Percentiles rank a stretch among this genome's conserved stretches.
These are phyloP conservation scores for Polydrusus pterygomalis DNA, from an alignment of 2,888 invertebrate species.

Conservation along the genomic window DNA sequence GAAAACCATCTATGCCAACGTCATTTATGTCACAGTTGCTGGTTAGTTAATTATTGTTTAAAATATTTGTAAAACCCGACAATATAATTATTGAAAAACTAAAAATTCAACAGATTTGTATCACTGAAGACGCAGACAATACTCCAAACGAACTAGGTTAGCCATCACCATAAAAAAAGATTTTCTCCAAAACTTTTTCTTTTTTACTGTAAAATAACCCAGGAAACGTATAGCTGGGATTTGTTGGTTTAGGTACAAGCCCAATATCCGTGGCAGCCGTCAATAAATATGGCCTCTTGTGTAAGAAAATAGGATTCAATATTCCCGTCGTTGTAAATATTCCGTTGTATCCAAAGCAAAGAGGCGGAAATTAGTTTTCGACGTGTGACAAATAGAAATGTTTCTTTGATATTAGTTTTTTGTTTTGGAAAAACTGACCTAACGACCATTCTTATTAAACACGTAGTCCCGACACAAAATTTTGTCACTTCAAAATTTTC, in stretches of 20 bases:
- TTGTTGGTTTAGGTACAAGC: slow-evolving; percentile 42
- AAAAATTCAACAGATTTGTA: neutral
- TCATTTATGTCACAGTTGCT: too few species aligned
- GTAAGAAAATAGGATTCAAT: slow-evolving; percentile 37
- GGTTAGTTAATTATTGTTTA: too few species aligned
- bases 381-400: slow-evolving; percentile 13
- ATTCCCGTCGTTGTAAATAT: slow-evolving; percentile 44
- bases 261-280: slow-evolving; percentile 23
- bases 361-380: slow-evolving; percentile 39
- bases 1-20: too few species aligned
- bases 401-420: neutral
- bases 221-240: slow-evolving; percentile 45
- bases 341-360: slow-evolving; percentile 26
- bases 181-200: slow-evolving; percentile 8
- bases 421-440: neutral
- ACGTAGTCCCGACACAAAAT: too few species aligned
- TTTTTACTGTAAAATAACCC: slow-evolving; percentile 11
- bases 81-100: too few species aligned
- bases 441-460: too few species aligned
- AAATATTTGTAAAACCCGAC: too few species aligned
- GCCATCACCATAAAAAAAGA: slow-evolving; percentile 13
- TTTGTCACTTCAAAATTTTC: too few species aligned
- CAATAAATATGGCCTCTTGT: slow-evolving; percentile 43
- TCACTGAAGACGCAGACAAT: neutral
- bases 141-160: neutral